Conservation (phyloP, 2,888 invertebrate species). For the Drepana falcataria region DNA sequence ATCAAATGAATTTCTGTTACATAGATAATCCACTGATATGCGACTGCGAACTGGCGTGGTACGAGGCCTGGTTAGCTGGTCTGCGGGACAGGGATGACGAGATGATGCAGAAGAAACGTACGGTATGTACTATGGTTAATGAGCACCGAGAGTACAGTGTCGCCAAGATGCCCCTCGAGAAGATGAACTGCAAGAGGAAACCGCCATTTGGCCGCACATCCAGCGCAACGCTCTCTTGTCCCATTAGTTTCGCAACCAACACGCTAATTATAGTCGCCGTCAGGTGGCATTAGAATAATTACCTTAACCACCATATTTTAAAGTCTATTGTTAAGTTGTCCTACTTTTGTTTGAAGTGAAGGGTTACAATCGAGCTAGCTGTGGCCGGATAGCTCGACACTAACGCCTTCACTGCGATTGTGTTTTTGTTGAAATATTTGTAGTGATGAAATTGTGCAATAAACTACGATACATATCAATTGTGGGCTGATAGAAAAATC, state of each 20-base stretch:
- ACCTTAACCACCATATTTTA: conserved; percentile 21
- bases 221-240: conserved; percentile 36
- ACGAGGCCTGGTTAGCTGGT: conserved; percentile 88
- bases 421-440: conserved; percentile 39
- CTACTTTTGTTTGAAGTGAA: conserved; percentile 42
- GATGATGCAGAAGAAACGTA: conserved; percentile 92
- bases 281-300: conserved; percentile 52
- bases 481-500: conserved; percentile 64
- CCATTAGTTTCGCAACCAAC: conserved; percentile 38
- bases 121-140: conserved; percentile 87
- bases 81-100: conserved; percentile 90
- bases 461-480: conserved; percentile 77
- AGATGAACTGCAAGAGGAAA: conserved; percentile 90
- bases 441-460: conserved; percentile 69
- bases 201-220: conserved; percentile 61
- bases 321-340: conserved; percentile 26
- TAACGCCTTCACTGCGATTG: conserved; percentile 38
- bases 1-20: not conserved
- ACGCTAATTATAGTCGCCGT: conserved; percentile 41
- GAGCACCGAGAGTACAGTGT: conserved; percentile 91
- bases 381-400: conserved; percentile 69
- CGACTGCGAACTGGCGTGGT: conserved; percentile 93
- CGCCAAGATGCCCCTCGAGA: conserved; percentile 88
- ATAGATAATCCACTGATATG: conserved; percentile 93
- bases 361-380: conserved; percentile 54